Conservation (phyloP, 1,140 invertebrate species). For the Heliothis subflexa region DNA sequence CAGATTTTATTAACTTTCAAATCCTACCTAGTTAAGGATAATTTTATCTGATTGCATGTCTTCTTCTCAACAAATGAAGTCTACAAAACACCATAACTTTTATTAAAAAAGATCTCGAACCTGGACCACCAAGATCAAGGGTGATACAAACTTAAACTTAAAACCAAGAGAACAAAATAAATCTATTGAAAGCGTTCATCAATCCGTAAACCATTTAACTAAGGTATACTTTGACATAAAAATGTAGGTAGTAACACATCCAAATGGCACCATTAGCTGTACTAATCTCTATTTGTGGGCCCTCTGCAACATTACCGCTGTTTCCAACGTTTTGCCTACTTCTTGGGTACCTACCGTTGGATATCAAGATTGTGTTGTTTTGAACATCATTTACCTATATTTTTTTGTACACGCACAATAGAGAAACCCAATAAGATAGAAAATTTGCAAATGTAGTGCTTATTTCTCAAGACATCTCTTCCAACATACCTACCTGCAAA, state of each 20-base stretch:
- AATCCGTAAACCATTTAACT: slow-evolving; percentile 26
- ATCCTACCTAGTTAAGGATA: too few relatives aligned
- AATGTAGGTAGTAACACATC: slow-evolving; percentile 48
- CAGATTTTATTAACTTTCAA: neutral
- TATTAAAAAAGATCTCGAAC: neutral
- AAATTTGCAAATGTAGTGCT: too few relatives aligned
- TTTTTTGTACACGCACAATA: too few relatives aligned
- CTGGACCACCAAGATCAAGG: neutral
- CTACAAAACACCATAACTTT: neutral
- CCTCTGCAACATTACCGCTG: slow-evolving; percentile 52
- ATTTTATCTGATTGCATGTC: too few relatives aligned
- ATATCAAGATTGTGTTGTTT: neutral
- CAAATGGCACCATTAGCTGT: slow-evolving; percentile 66
- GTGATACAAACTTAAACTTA: neutral
- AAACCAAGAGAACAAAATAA: slow-evolving; percentile 23
- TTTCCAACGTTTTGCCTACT: slow-evolving; percentile 47
- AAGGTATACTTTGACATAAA: slow-evolving; percentile 32
- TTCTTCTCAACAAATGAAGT: too few relatives aligned
- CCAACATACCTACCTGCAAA: too few relatives aligned
- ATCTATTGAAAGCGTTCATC: slow-evolving; percentile 27
- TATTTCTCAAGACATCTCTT: too few relatives aligned
- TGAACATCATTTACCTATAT: too few relatives aligned
- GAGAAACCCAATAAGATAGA: too few relatives aligned
- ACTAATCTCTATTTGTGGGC: slow-evolving; percentile 65
- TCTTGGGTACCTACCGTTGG: slow-evolving; percentile 29